Evolutionary conservation across 1,140 invertebrate species (phyloP).

Genomic region (Brevipalpus yothersi): DNA sequence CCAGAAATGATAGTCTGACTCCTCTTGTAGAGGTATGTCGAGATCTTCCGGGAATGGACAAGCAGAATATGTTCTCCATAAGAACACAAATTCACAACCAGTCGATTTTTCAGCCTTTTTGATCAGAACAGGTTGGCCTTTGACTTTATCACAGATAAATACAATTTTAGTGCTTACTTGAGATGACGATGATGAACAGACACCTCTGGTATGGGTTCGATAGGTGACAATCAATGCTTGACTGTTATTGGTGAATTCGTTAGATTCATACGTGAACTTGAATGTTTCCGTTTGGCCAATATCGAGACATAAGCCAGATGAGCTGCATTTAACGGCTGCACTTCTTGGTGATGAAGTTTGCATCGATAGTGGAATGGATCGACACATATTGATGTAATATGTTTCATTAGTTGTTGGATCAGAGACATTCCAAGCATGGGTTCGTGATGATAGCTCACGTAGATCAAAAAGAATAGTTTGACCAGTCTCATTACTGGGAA

Average conservation of each 20-base stretch:
- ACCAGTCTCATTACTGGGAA: neutral
- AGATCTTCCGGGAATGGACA: slow-evolving; percentile 10
- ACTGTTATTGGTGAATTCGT: neutral
- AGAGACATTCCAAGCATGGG: slow-evolving; percentile 11
- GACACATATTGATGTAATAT: slow-evolving; percentile 7
- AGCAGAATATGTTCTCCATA: slow-evolving; percentile 18
- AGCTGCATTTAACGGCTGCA: neutral
- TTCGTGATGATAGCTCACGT: slow-evolving; percentile 10
- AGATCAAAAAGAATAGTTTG: slow-evolving; percentile 7
- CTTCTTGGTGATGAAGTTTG: neutral
- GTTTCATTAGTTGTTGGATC: neutral
- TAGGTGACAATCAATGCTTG: slow-evolving; percentile 8
- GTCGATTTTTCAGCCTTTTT: neutral
- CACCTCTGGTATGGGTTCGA: neutral
- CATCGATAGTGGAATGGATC: neutral
- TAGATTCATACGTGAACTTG: neutral
- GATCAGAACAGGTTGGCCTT: slow-evolving; percentile 1
- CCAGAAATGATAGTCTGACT: neutral
- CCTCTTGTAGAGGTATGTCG: neutral
- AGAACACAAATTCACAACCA: slow-evolving; percentile 18
- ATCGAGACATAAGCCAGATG: neutral
- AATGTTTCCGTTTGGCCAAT: neutral
- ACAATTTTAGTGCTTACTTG: neutral
- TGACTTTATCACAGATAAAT: neutral
- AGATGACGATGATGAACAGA: neutral